Percentiles rank a stretch among this genome's conserved stretches.
These are phyloP conservation scores for Proales similis DNA, from an alignment of 1,140 invertebrate genomes.

Conservation along the genomic window DNA sequence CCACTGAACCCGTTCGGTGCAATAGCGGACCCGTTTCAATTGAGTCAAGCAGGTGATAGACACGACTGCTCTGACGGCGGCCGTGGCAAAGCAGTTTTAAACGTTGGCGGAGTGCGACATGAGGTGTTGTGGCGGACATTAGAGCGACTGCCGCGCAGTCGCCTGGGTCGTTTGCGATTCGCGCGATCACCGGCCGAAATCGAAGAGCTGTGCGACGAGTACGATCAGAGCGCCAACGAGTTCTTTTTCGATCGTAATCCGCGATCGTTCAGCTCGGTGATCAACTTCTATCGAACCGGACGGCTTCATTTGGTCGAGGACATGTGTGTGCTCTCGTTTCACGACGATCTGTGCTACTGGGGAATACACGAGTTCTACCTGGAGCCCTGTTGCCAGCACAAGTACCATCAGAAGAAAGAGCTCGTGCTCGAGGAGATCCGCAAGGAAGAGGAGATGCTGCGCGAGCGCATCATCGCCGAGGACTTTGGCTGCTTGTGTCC, in stretches of 20 bases:
- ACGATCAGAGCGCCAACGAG: constrained; percentile 93
- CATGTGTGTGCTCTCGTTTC: constrained; percentile 92
- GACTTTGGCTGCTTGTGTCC: constrained; percentile 41
- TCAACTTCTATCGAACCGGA: constrained; percentile 96
- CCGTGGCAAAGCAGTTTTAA: constrained; percentile 92
- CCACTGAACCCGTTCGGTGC: no score
- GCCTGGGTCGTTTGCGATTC: constrained; percentile 70
- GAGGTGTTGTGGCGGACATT: constrained; percentile 94
- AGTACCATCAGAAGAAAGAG: constrained; percentile 89
- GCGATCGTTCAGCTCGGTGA: constrained; percentile 76
- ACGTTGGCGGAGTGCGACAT: constrained; percentile 94
- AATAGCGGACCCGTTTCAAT: no score
- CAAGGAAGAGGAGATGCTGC: constrained; percentile 25
- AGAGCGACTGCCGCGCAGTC: constrained; percentile 94
- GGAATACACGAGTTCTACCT: constrained; percentile 73
- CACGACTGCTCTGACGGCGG: no score
- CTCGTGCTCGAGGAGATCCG: constrained; percentile 45
- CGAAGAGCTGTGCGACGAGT: constrained; percentile 77
- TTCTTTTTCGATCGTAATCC: constrained; percentile 99
- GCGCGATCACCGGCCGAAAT: constrained; percentile 57
- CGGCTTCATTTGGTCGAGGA: constrained; percentile 88
- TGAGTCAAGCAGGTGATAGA: no score
- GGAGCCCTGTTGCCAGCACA: constrained; percentile 59
- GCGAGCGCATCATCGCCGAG: constrained; percentile 31
- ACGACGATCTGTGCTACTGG: constrained; percentile 96